Conservation (phyloP, 2,797 vertebrate genomes). For the Percopsis omiscomaycus region DNA sequence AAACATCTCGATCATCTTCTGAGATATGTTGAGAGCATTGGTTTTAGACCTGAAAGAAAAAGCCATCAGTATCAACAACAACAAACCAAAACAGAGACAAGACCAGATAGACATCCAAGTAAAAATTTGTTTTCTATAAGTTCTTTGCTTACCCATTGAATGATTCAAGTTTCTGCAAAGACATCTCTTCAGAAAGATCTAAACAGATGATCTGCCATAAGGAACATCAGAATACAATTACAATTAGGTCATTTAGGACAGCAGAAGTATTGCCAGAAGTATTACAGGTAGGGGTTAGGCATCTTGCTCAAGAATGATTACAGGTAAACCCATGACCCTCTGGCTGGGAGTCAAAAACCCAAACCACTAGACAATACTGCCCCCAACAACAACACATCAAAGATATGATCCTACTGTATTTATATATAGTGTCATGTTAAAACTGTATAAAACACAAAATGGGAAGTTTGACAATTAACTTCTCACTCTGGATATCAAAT, state of each 20-base stretch:
- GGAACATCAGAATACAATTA: conserved; percentile 5
- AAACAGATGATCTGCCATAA: conserved; percentile 89
- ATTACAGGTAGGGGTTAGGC: too few species aligned
- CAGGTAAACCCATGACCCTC: too few species aligned
- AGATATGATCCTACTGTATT: too few species aligned
- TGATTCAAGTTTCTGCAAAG: conserved; percentile 88
- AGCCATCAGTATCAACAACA: not conserved
- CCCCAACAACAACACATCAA: too few species aligned
- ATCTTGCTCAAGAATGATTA: too few species aligned
- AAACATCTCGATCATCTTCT: conserved; percentile 99
- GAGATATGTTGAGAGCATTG: conserved; percentile 91
- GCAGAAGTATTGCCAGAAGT: not conserved
- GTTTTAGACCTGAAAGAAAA: conserved; percentile 83
- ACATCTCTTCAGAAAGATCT: conserved; percentile 96
- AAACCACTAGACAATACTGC: too few species aligned
- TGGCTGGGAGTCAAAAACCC: too few species aligned
- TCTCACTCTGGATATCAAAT: not conserved
- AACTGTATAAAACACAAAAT: too few species aligned
- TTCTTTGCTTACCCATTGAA: conserved; percentile 84
- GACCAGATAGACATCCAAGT: too few species aligned
- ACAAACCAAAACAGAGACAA: not conserved
- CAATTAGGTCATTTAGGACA: not conserved
- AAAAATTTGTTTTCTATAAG: not conserved
- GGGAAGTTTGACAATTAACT: too few species aligned
- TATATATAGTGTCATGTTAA: too few species aligned